Evolutionary conservation across 2,113 vertebrate genomes (phyloP).

Genomic region (Eulacestoma nigropectus): DNA sequence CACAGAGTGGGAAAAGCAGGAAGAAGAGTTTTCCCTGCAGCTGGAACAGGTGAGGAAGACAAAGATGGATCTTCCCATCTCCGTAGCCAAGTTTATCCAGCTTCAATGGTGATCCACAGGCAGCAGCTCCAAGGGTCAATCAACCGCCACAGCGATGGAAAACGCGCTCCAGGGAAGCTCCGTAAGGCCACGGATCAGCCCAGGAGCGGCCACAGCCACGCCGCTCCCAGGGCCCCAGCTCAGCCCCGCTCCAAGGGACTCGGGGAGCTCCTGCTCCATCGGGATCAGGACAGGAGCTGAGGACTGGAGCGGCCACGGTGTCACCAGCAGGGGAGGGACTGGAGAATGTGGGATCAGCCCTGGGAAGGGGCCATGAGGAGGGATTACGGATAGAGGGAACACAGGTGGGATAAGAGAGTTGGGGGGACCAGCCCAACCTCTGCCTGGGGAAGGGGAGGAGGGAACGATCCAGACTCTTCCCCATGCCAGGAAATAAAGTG

Average conservation of each 20-base stretch:
- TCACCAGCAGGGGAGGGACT: accelerated
- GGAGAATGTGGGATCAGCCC: accelerated
- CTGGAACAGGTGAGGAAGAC: neutral
- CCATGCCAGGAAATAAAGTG: accelerated
- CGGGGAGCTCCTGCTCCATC: accelerated
- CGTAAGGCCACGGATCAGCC: accelerated
- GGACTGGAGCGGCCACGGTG: accelerated
- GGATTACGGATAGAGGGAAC: neutral
- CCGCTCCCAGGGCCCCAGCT: neutral
- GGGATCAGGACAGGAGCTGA: too few species aligned
- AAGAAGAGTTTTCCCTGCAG: neutral
- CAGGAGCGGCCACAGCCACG: neutral
- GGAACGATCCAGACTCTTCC: neutral
- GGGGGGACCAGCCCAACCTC: accelerated
- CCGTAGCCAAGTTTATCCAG: accelerated
- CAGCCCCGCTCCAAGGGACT: neutral
- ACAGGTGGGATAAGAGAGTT: accelerated
- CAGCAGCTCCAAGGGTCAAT: neutral
- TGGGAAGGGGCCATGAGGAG: accelerated
- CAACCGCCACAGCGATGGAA: accelerated
- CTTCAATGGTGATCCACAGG: neutral
- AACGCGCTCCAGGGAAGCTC: neutral
- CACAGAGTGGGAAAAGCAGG: accelerated
- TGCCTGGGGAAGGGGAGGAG: too few species aligned
- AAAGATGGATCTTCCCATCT: accelerated